These are phyloP conservation scores for Myotis yumanensis DNA, from an alignment of 2,113 vertebrate species.

Conservation along the genomic window DNA sequence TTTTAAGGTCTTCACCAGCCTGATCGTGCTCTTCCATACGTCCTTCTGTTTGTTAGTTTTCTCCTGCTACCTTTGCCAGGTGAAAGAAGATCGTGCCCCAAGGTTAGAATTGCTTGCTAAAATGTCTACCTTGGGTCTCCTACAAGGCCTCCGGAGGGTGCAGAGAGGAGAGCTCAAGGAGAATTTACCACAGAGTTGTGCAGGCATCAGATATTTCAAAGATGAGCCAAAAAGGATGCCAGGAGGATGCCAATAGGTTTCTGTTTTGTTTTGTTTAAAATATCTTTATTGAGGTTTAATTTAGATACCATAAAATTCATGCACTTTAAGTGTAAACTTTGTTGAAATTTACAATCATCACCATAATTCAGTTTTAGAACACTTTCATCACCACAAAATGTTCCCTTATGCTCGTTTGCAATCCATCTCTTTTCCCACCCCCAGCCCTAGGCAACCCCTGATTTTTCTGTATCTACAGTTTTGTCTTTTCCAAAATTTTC, in stretches of 20 bases:
- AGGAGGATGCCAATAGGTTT: background rate
- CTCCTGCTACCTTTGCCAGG: background rate
- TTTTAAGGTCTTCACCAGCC: background rate
- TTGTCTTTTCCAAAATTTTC: background rate
- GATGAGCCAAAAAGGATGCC: background rate
- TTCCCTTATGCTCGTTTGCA: background rate
- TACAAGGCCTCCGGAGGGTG: background rate
- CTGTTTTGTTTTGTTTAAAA: slow-evolving; percentile 7
- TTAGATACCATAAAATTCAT: background rate
- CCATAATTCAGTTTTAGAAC: background rate
- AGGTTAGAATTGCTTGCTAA: background rate
- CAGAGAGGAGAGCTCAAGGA: background rate
- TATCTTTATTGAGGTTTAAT: background rate
- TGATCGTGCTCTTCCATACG: background rate
- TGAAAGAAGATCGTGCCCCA: background rate
- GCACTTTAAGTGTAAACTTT: background rate
- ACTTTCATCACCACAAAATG: background rate
- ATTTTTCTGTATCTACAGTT: background rate
- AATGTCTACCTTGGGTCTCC: background rate
- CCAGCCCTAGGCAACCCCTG: background rate
- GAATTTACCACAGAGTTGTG: background rate
- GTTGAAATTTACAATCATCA: background rate
- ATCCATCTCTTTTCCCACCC: background rate
- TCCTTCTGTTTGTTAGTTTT: background rate
- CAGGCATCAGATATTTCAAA: background rate